A percentile compares a stretch with the other conserved stretches of the same genome.
phyloP scores from a whole-genome alignment of 2,797 vertebrate genomes.

The Dendrocincla tyrannina region DNA sequence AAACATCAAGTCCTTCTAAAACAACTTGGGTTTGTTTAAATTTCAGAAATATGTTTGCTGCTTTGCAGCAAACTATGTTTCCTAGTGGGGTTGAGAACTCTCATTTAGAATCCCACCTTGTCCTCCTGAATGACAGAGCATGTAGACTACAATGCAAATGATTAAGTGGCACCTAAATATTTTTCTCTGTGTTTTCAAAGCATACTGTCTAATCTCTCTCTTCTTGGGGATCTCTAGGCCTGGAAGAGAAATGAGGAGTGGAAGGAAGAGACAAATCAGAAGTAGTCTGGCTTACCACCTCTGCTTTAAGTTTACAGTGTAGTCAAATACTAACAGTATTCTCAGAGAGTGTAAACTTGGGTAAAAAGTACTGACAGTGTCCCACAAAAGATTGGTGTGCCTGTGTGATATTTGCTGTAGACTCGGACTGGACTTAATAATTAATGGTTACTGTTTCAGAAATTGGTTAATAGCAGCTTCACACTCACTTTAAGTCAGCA shows the following conservation, averaged over 20 bases:
- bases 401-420: background rate
- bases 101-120: background rate
- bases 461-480: background rate
- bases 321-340: background rate
- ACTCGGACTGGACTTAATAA: background rate
- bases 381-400: background rate
- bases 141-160: background rate
- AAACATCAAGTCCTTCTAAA: background rate
- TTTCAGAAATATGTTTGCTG: background rate
- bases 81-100: background rate
- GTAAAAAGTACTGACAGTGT: background rate
- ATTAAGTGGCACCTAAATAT: background rate
- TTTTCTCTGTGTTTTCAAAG: background rate
- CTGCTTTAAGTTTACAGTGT: background rate
- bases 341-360: background rate
- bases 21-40: background rate
- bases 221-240: background rate
- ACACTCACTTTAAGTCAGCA: background rate
- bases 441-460: background rate
- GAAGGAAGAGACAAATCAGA: background rate
- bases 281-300: background rate
- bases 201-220: background rate
- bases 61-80: background rate
- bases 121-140: background rate
- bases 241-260: background rate